Conservation (phyloP, 1,140 invertebrate species). For the Leptinotarsa undecemlineata region DNA sequence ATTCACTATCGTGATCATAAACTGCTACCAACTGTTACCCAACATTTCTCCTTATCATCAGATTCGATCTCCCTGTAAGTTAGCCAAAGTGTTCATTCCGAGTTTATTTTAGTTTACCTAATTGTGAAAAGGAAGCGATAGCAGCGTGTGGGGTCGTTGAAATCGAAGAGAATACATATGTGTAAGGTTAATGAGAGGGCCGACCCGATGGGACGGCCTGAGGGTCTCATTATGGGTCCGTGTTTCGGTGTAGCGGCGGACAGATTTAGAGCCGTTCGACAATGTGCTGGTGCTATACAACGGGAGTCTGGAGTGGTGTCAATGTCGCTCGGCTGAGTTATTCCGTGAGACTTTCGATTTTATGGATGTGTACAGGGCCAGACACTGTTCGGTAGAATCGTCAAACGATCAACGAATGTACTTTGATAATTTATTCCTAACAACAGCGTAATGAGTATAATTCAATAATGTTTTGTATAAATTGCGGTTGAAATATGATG, state of each 20-base stretch:
- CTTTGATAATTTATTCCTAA: too few species aligned
- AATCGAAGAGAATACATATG: conserved; percentile 27
- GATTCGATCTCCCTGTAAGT: conserved; percentile 9
- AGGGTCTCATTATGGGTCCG: conserved; percentile 39
- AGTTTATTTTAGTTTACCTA: conserved; percentile 27
- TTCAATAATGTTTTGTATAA: too few species aligned
- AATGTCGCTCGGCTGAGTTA: conserved; percentile 13
- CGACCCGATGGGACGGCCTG: conserved; percentile 25
- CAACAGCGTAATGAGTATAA: too few species aligned
- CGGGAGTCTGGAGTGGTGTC: conserved; percentile 18
- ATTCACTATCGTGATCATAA: neutral
- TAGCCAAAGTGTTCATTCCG: conserved; percentile 1
- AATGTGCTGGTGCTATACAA: conserved; percentile 8
- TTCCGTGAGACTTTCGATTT: conserved; percentile 1
- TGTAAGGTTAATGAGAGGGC: conserved; percentile 42
- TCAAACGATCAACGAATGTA: too few species aligned
- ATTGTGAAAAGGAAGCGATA: conserved; percentile 28
- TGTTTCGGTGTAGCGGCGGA: conserved; percentile 35
- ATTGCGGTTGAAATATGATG: too few species aligned
- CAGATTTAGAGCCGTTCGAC: conserved; percentile 35
- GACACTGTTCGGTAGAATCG: too few species aligned
- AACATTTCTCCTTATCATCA: neutral
- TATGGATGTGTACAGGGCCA: neutral
- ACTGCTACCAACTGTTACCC: neutral
- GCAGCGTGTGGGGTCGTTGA: conserved; percentile 29